These are phyloP conservation scores for Hypomecis atomaria DNA, from an alignment of 2,888 invertebrate genomes.

Conservation along the genomic window DNA sequence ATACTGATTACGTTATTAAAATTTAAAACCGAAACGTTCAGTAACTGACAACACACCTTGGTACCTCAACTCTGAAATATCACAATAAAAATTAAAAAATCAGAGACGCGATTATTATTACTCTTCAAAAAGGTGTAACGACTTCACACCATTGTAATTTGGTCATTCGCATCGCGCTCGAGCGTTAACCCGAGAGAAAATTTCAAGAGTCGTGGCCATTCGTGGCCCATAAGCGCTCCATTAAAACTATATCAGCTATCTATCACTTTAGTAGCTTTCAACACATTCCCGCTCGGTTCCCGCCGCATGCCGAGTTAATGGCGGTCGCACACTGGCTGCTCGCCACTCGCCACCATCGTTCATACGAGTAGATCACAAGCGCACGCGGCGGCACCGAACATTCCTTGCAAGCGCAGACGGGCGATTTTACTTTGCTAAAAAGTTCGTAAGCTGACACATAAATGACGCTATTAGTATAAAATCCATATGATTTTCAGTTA, in stretches of 20 bases:
- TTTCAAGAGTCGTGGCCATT: conserved; percentile 23
- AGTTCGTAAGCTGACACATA: too few relatives aligned
- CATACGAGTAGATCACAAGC: conserved; percentile 54
- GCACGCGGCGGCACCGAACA: conserved; percentile 43
- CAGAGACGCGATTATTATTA: background rate
- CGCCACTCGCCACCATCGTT: conserved; percentile 42
- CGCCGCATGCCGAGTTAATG: conserved; percentile 64
- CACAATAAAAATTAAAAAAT: background rate
- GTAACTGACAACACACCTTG: too few relatives aligned
- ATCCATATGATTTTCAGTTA: too few relatives aligned
- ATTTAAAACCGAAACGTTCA: too few relatives aligned
- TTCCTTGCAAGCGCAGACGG: conserved; percentile 34
- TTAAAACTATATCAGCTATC: conserved; percentile 46
- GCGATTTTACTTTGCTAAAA: background rate
- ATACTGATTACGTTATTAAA: too few relatives aligned
- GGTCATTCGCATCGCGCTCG: conserved; percentile 1
- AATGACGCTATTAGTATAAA: too few relatives aligned
- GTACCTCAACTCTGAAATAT: background rate
- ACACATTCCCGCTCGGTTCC: conserved; percentile 61
- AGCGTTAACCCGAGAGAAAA: conserved; percentile 12
- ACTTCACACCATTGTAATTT: conserved; percentile 12
- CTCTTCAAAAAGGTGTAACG: background rate
- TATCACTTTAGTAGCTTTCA: conserved; percentile 57
- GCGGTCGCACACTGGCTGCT: conserved; percentile 43
- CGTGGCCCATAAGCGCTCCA: conserved; percentile 28